Base-by-base conservation (phyloP, 2,888 invertebrate species). In the Heliconius cydno region DNA sequence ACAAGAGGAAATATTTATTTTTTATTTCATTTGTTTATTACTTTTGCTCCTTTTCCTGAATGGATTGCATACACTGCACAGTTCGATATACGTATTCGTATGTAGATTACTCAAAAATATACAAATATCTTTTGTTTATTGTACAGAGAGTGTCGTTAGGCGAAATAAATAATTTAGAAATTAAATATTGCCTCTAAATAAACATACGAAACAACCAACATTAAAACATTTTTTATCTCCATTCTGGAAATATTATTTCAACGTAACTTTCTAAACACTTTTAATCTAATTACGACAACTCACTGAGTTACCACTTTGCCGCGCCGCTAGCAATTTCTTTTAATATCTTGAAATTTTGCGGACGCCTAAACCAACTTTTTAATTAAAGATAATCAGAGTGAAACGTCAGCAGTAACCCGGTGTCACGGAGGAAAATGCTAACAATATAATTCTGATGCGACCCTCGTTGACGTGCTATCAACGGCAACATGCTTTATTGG, bases 351-450 rank as follows among this genome's bases (percentile, higher is more conserved):
- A 86, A 90, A 89, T 91, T 92, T 91, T 85, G 88, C 85, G 89
- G 90, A 88, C 87, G 88, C 88, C 89, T 91, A 88, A 91, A 91
- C 91, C 90, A 93, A 93, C 92, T 93, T 93, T 94, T 93, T 93
- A 92, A 93, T 92, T 93, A 93, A 93, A 91, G 91, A 92, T 93
- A 92, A 93, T 92, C 91, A 92, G 90, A 86, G 88, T 88, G 88
- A 91, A 93, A 91, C 89, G 90, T 90, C 90, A 90, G 90, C 91
- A 91, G 91, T 92, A 90, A 90, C 87, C 89, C 88, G 89, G 88
- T 90, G 91, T 91, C 91, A 90, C 88, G 87, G 87, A 88, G 88
- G 87, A 88, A 87, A 90, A 87, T 85, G 87, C 86, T 86, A 90
- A 92, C 90, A 92, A 91, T 89, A 89, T 91, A 91, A 92, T 90